Evolutionary conservation across 1,140 invertebrate genomes (phyloP), one percentile per base, ranked within the genome.

Genomic region (Aphaenogaster rudis): DNA sequence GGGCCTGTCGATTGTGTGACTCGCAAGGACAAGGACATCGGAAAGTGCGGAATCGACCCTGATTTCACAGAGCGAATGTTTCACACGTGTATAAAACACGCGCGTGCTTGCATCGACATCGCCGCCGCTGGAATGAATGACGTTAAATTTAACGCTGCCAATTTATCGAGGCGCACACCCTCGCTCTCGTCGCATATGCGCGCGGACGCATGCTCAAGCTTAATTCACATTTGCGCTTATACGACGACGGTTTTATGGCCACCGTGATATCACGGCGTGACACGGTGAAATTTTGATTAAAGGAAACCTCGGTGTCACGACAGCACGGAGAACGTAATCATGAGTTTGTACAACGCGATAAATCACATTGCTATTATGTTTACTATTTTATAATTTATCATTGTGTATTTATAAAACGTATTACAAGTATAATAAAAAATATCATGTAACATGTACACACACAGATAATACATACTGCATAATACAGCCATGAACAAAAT

Each of bases 141-240:
- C 90, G 92, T 94, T 93, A 94, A 94, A 94, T 94, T 93, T 93
- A 94, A 94, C 91, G 92, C 86, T 89, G 92, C 74, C 93, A 94
- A 94, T 94, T 94, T 94, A 94, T 94, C 92, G 93, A 89, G 82
- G 90, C 80, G 88, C 86, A 84, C 28, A 84, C 67, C 11, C 69
- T 74, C 54, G 3, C 11, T 33, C 39, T 57, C 13, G n/a, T 48
- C 48, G 42, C 45, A 63, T 71, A 81, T 59, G 66, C 87, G 28
- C 36, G 54, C 80, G 8, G 28, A 54, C 54, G 54, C 42, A 76
- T 84, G 36, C 42, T 71, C 80, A 42, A 67, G 76, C 48, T 78
- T 78, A 86, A 77, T 86, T 86, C 80, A 82, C 67, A 86, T 64
- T 72, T 66, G 72, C 91, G 80, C 63, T 74, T 63, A 77, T 67